Base-by-base conservation (phyloP, 2,797 vertebrate species). In the Anisognathus igniventris region DNA sequence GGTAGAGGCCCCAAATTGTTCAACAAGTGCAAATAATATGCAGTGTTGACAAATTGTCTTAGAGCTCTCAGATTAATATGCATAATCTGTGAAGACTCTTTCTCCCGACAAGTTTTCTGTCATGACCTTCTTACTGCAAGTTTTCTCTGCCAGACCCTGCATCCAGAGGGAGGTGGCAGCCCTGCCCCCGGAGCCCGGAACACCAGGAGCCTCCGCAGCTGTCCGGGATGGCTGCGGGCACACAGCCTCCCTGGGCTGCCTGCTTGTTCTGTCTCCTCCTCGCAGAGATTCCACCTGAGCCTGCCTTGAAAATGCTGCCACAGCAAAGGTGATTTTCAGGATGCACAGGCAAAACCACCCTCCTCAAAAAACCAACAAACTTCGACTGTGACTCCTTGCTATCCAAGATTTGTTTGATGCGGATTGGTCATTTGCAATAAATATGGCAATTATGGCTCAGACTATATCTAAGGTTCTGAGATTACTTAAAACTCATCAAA, bases 211-310 rank as follows among this genome's bases (percentile, higher is more conserved):
- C 42, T 20, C 14, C 14, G 6, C 23, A 81, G 19, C 30, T 64
- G 33, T 66, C 76, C 68, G 62, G 35, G 47, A n/a, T 6, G 11
- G 6, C 16, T 82, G 73, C 3, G 40, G 35, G 25, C 57, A 56
- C 21, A 47, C 9, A 57, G 9, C 7, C 10, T 72, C 8, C 71
- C 47, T 33, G n/a, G 24, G 9, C 8, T 65, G 1, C 0, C 0
- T 47, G 21, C 2, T n/a, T 83, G 42, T 22, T 64, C 7, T n/a
- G 20, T 33, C 45, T 74, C 21, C 15, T 62, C 14, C 23, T 74
- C 21, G 9, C 9, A 60, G 27, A 75, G 51, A 19, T 25, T 25
- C 70, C 54, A 28, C 0, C 0, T 27, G 21, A 70, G 28, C 3
- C 48, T 72, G 13, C 28, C 40, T 51, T 77, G 28, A 70, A 92